phyloP scores from a whole-genome alignment of 2,797 vertebrate genomes.

The Emys orbicularis region DNA sequence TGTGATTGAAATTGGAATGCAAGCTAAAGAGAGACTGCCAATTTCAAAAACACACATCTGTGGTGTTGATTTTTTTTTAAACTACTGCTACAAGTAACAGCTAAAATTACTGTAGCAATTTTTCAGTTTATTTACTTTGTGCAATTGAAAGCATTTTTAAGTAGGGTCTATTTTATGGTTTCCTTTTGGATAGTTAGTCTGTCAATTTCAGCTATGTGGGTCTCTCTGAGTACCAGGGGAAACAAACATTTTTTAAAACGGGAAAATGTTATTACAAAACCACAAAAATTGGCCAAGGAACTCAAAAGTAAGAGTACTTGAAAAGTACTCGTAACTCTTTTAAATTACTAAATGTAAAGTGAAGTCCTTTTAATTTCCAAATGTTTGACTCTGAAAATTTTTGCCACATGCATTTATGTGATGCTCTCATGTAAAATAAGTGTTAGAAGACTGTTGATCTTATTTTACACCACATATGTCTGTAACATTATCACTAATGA shows the following conservation, averaged over 20 bases:
- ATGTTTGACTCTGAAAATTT: too few relatives aligned
- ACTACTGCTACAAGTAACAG: fast-evolving
- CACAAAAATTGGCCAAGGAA: fast-evolving
- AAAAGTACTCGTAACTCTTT: neutral
- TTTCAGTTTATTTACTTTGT: neutral
- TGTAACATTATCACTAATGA: too few relatives aligned
- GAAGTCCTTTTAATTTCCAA: too few relatives aligned
- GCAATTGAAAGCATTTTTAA: neutral
- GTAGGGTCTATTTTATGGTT: fast-evolving
- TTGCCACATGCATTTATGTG: too few relatives aligned
- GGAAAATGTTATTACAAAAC: fast-evolving
- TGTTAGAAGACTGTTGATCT: too few relatives aligned
- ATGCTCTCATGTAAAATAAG: too few relatives aligned
- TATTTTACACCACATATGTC: too few relatives aligned
- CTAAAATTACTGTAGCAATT: fast-evolving
- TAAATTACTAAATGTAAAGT: neutral
- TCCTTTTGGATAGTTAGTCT: fast-evolving
- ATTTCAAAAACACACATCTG: neutral
- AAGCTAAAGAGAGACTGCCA: fast-evolving
- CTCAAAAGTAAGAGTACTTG: neutral
- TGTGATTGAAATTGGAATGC: neutral
- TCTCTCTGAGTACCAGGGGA: fast-evolving
- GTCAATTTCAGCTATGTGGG: fast-evolving
- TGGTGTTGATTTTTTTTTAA: neutral
- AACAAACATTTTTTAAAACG: fast-evolving